phyloP scores from a whole-genome alignment of 2,797 vertebrate genomes.

The Alcedo atthis region DNA sequence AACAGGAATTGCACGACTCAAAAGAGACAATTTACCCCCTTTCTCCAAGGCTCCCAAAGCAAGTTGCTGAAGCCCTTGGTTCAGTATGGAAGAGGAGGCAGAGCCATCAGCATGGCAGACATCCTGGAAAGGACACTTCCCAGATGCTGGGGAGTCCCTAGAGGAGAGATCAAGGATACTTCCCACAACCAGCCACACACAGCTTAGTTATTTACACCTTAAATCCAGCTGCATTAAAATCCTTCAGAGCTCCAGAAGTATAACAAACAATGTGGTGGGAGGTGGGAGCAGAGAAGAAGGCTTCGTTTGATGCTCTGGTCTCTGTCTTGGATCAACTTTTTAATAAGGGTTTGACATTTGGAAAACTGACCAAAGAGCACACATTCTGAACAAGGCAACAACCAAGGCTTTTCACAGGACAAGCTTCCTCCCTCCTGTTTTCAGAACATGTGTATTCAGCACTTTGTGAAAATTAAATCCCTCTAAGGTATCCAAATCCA shows the following conservation, averaged over 20 bases:
- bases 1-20: conserved; percentile 34
- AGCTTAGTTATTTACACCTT: conserved; percentile 32
- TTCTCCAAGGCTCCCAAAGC: conserved; percentile 65
- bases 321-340: not conserved
- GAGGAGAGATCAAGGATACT: not conserved
- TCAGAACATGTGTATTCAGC: not conserved
- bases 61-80: conserved; percentile 17
- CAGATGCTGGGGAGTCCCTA: not conserved
- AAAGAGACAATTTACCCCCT: conserved; percentile 54
- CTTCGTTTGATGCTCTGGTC: not conserved
- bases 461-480: not conserved
- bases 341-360: not conserved
- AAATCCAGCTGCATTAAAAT: conserved; percentile 6
- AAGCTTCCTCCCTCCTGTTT: not conserved
- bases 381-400: not conserved
- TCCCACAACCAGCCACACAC: conserved; percentile 23
- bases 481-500: not conserved
- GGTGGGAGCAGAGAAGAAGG: not conserved
- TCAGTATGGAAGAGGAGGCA: not conserved
- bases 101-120: not conserved
- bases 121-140: not conserved
- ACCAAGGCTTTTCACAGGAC: not conserved
- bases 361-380: not conserved
- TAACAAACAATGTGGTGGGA: not conserved
- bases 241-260: not conserved